These are phyloP conservation scores for Hofmannophila pseudospretella DNA, from an alignment of 2,888 invertebrate genomes.

Conservation along the genomic window DNA sequence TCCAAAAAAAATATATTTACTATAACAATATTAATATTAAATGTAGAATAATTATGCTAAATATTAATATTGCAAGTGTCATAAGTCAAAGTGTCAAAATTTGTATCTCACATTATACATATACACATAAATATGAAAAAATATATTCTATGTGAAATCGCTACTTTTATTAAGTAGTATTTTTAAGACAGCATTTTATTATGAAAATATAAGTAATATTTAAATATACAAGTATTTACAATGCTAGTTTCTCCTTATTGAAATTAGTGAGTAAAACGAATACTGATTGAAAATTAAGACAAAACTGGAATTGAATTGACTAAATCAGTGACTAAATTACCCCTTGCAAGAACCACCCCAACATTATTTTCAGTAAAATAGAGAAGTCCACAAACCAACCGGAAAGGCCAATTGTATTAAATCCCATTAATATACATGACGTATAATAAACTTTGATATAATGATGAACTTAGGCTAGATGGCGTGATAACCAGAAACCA, in stretches of 20 bases:
- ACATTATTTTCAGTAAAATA: no score
- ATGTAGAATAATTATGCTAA: constrained; percentile 32
- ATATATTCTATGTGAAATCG: constrained; percentile 58
- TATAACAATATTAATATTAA: constrained; percentile 42
- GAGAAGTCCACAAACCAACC: no score
- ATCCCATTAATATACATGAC: no score
- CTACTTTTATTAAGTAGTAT: constrained; percentile 40
- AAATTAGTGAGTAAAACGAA: constrained; percentile 42
- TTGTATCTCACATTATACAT: constrained; percentile 20
- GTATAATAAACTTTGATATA: no score
- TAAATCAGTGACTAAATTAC: not conserved
- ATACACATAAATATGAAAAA: constrained; percentile 54
- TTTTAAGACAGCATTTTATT: constrained; percentile 46
- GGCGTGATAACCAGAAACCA: no score
- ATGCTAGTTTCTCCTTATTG: constrained; percentile 31
- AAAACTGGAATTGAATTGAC: constrained; percentile 34
- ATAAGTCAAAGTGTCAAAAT: constrained; percentile 41
- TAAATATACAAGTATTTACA: constrained; percentile 51
- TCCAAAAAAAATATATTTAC: constrained; percentile 47
- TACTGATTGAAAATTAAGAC: constrained; percentile 49
- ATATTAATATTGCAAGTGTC: constrained; percentile 63
- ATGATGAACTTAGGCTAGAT: no score
- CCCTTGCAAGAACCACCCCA: no score
- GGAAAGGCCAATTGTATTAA: no score
- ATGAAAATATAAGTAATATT: constrained; percentile 66